Evolutionary conservation across 2,888 invertebrate genomes (phyloP), one percentile per base, ranked within the genome.

Genomic region (Nephrotoma guestfalica): DNA sequence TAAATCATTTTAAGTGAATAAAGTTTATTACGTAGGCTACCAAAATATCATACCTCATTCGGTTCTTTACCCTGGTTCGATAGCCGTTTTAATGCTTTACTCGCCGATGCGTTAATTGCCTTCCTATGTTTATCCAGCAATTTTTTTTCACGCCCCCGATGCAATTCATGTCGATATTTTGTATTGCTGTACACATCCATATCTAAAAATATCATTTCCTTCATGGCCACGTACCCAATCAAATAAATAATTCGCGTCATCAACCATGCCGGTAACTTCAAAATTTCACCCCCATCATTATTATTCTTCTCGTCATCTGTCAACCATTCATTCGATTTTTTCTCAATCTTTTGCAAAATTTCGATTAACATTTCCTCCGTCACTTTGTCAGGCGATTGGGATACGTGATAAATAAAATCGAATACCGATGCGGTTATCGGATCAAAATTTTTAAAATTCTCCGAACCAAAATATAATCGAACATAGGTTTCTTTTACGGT

Each of bases 181-280:
- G 97, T 92, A 91, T 97, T 97, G 87, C 95, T 96, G 89, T 97
- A 96, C 4, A 98, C 94, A 88, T 93, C 94, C 42, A 95, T 95
- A 89, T 98, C 98, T 87, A 98, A 93, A 90, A 96, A 95, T 86
- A 96, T 94, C 90, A 97, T 94, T 89, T 97, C 95, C 88, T 95
- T 94, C 87, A 96, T 91, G 0, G 96, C 96, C 87, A 96, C 92
- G 87, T 96, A 96, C 4, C 98, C 98, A 87, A 96, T 91, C 30
- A 96, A 90, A 88, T 93, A 93, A 30, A 94, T 90, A 88, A 94
- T 93, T 13, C 94, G 91, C 0, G 92, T 91, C 87, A 94, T 88
- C 88, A 93, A 88, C 88, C 90, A 91, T 0, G 90, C 89, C 0
- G 91, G 91, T 88, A 91, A 88, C 43, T 85, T 86, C 18, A 87